These are phyloP conservation scores for Synergus japonicus DNA, from an alignment of 2,888 invertebrate genomes.

Conservation along the genomic window DNA sequence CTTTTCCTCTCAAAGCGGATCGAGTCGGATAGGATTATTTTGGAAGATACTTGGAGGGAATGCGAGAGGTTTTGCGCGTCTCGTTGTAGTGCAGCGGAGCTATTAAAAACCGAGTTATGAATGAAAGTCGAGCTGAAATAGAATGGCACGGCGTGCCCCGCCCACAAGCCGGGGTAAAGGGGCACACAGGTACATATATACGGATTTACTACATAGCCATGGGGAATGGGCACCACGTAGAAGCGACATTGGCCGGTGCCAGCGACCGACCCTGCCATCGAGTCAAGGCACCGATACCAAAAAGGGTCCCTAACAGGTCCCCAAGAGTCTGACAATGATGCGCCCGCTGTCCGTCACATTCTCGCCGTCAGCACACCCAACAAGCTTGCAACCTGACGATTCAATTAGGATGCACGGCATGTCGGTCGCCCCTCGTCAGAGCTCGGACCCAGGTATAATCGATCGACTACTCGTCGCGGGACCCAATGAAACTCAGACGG, in stretches of 20 bases:
- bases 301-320: slow-evolving; percentile 50
- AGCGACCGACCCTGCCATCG: slow-evolving; percentile 54
- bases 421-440: slow-evolving; percentile 28
- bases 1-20: too few relatives aligned
- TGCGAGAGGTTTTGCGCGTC: slow-evolving; percentile 57
- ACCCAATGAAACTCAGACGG: slow-evolving; percentile 17
- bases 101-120: slow-evolving; percentile 76
- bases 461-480: slow-evolving; percentile 21
- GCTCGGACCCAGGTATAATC: slow-evolving; percentile 23
- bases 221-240: neutral
- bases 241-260: slow-evolving; percentile 50
- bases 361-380: slow-evolving; percentile 64
- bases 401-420: slow-evolving; percentile 69
- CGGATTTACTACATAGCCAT: neutral
- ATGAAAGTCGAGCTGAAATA: slow-evolving; percentile 76
- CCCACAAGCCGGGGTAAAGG: slow-evolving; percentile 65
- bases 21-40: neutral
- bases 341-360: slow-evolving; percentile 70
- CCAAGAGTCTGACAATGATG: slow-evolving; percentile 58
- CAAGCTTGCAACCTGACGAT: slow-evolving; percentile 68
- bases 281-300: slow-evolving; percentile 52
- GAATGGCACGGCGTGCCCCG: slow-evolving; percentile 75
- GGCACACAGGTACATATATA: slow-evolving; percentile 48
- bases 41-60: neutral
- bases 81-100: slow-evolving; percentile 62